Percentiles rank a stretch among this genome's conserved stretches.
Evolutionary conservation across 2,888 invertebrate genomes (phyloP).

Genomic region (Lutraria lutraria): DNA sequence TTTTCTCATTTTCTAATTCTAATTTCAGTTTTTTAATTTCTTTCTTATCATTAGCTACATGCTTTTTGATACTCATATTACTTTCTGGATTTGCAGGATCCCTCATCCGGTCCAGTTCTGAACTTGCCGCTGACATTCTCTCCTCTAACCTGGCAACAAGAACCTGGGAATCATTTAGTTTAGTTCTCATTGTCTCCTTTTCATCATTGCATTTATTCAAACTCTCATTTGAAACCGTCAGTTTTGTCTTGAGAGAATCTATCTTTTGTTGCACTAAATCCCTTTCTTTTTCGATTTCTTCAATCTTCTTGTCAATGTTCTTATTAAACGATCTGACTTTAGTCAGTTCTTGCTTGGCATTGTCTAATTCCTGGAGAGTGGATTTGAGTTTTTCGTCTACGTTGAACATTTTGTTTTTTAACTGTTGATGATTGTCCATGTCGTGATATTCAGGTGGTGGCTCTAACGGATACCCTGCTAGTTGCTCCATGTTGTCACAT

Average conservation of each 20-base stretch:
- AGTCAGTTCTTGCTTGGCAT: slow-evolving; percentile 52
- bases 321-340: slow-evolving; percentile 53
- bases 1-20: slow-evolving; percentile 54
- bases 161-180: slow-evolving; percentile 59
- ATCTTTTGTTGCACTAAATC: slow-evolving; percentile 55
- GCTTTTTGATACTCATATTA: slow-evolving; percentile 63
- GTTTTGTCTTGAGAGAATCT: slow-evolving; percentile 59
- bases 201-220: slow-evolving; percentile 63
- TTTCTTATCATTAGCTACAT: slow-evolving; percentile 64
- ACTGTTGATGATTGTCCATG: slow-evolving; percentile 8
- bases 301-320: slow-evolving; percentile 55
- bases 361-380: slow-evolving; percentile 46
- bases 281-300: slow-evolving; percentile 55
- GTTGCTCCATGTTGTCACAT: slow-evolving; percentile 23
- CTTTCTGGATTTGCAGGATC: slow-evolving; percentile 70
- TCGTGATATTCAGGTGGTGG: slow-evolving; percentile 45
- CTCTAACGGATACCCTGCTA: slow-evolving; percentile 32
- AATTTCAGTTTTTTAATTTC: slow-evolving; percentile 62
- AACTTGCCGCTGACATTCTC: slow-evolving; percentile 47
- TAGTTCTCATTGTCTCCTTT: slow-evolving; percentile 55
- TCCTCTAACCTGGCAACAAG: slow-evolving; percentile 64
- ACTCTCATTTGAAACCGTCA: slow-evolving; percentile 61
- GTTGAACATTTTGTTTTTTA: slow-evolving; percentile 18
- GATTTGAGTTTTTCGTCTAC: slow-evolving; percentile 51
- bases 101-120: slow-evolving; percentile 63